These are phyloP conservation scores for Tamias sibiricus DNA, from an alignment of 2,113 vertebrate species.

Conservation along the genomic window DNA sequence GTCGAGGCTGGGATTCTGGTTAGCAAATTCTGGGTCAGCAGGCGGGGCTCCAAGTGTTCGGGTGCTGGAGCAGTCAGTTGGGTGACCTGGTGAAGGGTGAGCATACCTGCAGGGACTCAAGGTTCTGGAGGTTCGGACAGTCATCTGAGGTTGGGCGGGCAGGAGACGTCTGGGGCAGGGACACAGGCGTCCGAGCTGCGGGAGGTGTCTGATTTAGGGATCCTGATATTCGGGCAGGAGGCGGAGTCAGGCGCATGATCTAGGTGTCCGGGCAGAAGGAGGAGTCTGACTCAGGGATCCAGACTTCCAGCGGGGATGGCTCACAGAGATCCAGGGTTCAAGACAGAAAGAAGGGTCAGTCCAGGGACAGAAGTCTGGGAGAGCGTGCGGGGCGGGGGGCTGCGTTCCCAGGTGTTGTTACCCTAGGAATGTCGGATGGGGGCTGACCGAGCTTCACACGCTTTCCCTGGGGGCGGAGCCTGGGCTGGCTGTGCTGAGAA, in stretches of 20 bases:
- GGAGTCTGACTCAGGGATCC: conserved; percentile 33
- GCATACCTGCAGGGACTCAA: neutral
- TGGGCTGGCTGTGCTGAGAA: neutral
- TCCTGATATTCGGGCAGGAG: neutral
- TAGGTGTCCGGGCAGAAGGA: conserved; percentile 42
- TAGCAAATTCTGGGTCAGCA: conserved; percentile 2
- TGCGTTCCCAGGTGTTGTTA: conserved; percentile 41
- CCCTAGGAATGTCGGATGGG: neutral
- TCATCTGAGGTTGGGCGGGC: neutral
- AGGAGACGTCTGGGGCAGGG: neutral
- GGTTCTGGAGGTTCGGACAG: conserved; percentile 38
- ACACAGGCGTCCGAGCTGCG: neutral
- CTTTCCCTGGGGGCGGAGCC: conserved; percentile 66
- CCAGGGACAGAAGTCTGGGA: neutral
- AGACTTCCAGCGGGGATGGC: neutral
- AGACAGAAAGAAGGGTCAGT: neutral
- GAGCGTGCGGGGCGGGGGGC: neutral
- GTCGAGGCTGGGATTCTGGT: conserved; percentile 27
- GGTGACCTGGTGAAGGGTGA: neutral
- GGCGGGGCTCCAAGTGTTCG: neutral
- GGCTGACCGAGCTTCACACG: conserved; percentile 18
- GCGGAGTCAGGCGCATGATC: conserved; percentile 32
- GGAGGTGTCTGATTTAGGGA: conserved; percentile 6
- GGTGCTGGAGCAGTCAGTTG: neutral
- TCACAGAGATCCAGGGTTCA: neutral